Percentiles rank a stretch among this genome's conserved stretches.
These are phyloP conservation scores for Isoperla grammatica DNA, from an alignment of 2,888 invertebrate species.

Conservation along the genomic window DNA sequence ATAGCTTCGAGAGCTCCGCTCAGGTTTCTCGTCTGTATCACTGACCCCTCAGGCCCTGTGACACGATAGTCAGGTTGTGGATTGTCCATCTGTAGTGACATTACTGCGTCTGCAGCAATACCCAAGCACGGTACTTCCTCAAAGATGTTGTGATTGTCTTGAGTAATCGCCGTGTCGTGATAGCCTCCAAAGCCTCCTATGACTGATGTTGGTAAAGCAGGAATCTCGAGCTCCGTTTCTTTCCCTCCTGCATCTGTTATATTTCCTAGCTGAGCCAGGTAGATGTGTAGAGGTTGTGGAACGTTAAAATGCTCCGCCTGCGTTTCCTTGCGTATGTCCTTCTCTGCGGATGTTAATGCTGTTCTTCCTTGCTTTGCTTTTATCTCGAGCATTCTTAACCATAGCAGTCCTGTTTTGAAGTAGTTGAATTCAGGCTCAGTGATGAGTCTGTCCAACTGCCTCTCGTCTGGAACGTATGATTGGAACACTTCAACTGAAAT, in stretches of 20 bases:
- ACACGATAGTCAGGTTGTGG: background rate
- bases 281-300: conserved; percentile 14
- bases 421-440: conserved; percentile 5
- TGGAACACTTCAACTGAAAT: conserved; percentile 6
- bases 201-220: background rate
- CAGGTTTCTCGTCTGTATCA: background rate
- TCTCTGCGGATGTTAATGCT: conserved; percentile 8
- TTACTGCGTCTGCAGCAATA: conserved; percentile 12
- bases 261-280: conserved; percentile 1
- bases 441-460: conserved; percentile 6
- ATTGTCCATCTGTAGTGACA: background rate
- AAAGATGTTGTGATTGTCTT: conserved; percentile 10
- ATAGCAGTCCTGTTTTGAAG: conserved; percentile 2
- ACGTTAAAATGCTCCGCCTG: conserved; percentile 10
- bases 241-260: conserved; percentile 13
- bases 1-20: background rate
- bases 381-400: conserved; percentile 5
- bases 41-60: background rate
- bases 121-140: conserved; percentile 15
- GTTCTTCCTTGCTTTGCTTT: conserved; percentile 15
- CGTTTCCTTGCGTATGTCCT: conserved; percentile 10
- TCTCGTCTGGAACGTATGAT: conserved; percentile 10
- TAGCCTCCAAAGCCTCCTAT: conserved; percentile 7
- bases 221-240: conserved; percentile 10
- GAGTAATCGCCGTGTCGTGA: background rate